Conservation (phyloP, 2,113 vertebrate genomes). For the Microtus oregoni region DNA sequence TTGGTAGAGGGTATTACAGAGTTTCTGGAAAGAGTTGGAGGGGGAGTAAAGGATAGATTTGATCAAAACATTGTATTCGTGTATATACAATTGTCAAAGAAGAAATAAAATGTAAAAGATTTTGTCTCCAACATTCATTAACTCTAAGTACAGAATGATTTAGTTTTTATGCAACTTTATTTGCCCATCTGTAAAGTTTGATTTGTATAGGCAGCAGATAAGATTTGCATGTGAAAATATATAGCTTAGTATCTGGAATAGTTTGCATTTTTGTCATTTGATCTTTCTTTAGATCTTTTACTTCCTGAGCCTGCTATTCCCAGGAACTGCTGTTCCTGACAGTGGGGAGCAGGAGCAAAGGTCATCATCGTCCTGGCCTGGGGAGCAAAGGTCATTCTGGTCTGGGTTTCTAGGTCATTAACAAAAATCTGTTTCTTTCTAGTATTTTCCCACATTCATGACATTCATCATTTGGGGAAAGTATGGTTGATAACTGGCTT, state of each 20-base stretch:
- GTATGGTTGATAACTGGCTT: background rate
- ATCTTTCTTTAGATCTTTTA: background rate
- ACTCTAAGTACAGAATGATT: background rate
- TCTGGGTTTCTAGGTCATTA: background rate
- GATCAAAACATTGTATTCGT: background rate
- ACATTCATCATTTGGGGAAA: background rate
- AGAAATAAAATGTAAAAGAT: background rate
- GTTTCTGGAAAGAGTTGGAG: background rate
- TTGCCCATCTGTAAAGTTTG: background rate
- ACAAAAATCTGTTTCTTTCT: background rate
- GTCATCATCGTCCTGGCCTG: background rate
- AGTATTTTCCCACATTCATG: background rate
- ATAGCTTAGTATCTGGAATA: background rate
- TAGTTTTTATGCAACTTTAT: slow-evolving; percentile 6
- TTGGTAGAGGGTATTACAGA: background rate
- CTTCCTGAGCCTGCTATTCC: background rate
- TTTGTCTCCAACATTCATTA: background rate
- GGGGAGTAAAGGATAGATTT: background rate
- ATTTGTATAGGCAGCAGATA: background rate
- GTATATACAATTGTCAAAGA: background rate
- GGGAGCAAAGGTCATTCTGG: background rate
- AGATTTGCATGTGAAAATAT: slow-evolving; percentile 5
- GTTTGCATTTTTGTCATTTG: background rate
- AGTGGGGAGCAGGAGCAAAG: background rate
- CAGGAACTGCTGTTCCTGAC: background rate